Conservation (phyloP, 2,888 invertebrate genomes). For the Bembecia ichneumoniformis region DNA sequence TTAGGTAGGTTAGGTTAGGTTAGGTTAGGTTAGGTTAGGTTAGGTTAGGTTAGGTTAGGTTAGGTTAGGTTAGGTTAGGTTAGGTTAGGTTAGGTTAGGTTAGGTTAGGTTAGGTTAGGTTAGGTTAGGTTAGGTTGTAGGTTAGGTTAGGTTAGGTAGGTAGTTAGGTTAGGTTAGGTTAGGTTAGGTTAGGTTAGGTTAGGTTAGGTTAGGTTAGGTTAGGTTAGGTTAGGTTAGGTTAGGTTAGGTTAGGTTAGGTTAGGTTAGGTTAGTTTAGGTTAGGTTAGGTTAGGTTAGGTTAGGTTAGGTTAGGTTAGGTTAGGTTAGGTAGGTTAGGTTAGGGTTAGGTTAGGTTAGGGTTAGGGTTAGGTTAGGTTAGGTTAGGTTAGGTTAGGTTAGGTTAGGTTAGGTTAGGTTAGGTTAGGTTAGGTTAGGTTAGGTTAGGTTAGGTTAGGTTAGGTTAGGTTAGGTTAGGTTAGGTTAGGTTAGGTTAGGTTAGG, state of each 20-base stretch:
- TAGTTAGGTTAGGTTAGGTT: slow-evolving; percentile 1
- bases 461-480: slow-evolving; percentile 2
- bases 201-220: slow-evolving; percentile 1
- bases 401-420: slow-evolving; percentile 1
- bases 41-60: no score
- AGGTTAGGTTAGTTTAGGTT: slow-evolving; percentile 1
- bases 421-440: neutral
- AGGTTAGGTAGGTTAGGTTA: slow-evolving; percentile 1
- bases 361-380: slow-evolving; percentile 1
- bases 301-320: slow-evolving; percentile 1
- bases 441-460: neutral
- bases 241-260: neutral
- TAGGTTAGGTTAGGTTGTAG: neutral
- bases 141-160: slow-evolving; percentile 1
- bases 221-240: neutral
- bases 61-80: no score
- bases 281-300: slow-evolving; percentile 1
- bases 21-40: no score
- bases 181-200: slow-evolving; percentile 1
- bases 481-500: slow-evolving; percentile 5
- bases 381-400: slow-evolving; percentile 1
- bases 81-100: no score
- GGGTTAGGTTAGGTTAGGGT: slow-evolving; percentile 1
- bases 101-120: neutral
- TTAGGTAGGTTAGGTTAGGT: neutral